A percentile compares a stretch with the other conserved stretches of the same genome.
Conservation (phyloP, 2,797 vertebrate species). For the Clarias laeviceps region DNA sequence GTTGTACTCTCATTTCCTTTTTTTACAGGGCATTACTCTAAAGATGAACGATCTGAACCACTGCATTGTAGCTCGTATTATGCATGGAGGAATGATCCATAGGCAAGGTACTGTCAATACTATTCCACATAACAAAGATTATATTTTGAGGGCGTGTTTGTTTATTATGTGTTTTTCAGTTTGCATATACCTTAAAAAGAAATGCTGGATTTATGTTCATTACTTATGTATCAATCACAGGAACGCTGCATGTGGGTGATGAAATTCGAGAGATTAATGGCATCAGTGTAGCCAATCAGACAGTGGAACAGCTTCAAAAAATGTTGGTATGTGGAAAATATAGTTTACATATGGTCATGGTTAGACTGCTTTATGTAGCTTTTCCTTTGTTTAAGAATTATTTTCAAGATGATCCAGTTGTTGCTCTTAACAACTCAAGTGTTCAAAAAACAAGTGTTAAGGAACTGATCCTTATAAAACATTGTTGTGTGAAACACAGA, state of each 20-base stretch:
- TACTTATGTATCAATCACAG: constrained; percentile 64
- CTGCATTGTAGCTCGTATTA: constrained; percentile 96
- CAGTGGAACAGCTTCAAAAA: constrained; percentile 96
- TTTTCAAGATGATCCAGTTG: not conserved
- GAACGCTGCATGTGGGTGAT: constrained; percentile 93
- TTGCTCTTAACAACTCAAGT: not conserved
- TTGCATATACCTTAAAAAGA: not conserved
- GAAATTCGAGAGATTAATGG: constrained; percentile 97
- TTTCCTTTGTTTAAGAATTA: not conserved
- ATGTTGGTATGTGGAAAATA: constrained; percentile 82
- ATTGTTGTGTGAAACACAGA: constrained; percentile 69
- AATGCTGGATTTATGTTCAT: not conserved
- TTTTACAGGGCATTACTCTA: constrained; percentile 89
- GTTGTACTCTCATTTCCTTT: not conserved
- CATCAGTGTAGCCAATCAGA: constrained; percentile 97
- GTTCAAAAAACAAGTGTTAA: not conserved
- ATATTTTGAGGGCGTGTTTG: not conserved
- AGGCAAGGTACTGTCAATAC: constrained; percentile 85
- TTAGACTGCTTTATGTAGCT: not conserved
- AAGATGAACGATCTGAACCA: constrained; percentile 98
- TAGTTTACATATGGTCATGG: not conserved
- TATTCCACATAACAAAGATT: not conserved
- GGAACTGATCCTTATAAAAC: not conserved
- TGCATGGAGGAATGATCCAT: constrained; percentile 99
- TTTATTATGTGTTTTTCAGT: not conserved